phyloP scores from a whole-genome alignment of 37 sponge, comb jelly and placozoan genomes.

The Bolinopsis microptera region DNA sequence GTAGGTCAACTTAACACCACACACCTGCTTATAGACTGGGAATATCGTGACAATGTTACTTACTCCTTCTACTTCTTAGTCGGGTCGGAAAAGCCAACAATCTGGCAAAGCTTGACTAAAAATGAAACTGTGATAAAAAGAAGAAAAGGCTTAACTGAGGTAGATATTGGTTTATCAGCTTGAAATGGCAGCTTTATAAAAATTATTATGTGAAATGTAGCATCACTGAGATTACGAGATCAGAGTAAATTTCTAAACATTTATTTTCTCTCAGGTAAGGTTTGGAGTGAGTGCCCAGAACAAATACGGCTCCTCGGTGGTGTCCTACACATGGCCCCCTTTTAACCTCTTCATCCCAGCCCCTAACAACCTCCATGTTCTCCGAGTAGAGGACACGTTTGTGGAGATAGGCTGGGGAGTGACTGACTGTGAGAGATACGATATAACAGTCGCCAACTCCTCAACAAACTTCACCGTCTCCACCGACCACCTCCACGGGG shows the following conservation, averaged over 20 bases:
- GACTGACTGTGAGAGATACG: neutral
- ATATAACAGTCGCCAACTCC: neutral
- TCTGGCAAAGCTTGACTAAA: neutral
- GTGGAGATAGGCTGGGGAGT: neutral
- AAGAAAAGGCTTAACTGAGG: neutral
- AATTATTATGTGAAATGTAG: no score
- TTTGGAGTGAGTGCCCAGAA: neutral
- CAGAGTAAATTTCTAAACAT: no score
- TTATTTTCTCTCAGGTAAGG: neutral
- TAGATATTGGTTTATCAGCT: no score
- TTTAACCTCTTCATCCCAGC: neutral
- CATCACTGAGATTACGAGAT: no score
- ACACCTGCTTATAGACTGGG: neutral
- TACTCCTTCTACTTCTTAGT: neutral
- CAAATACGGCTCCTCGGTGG: neutral
- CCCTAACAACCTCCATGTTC: neutral
- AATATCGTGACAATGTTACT: neutral
- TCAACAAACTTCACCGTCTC: neutral
- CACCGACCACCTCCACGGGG: neutral
- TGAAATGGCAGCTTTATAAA: no score
- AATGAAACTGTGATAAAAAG: neutral
- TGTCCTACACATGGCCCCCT: neutral
- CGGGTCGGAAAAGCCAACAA: neutral
- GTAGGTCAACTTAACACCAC: neutral
- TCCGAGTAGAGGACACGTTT: neutral